Percentiles rank a stretch among this genome's conserved stretches.
Evolutionary conservation across 2,888 invertebrate genomes (phyloP).

Genomic region (Drosophila nr. perissopoda): DNA sequence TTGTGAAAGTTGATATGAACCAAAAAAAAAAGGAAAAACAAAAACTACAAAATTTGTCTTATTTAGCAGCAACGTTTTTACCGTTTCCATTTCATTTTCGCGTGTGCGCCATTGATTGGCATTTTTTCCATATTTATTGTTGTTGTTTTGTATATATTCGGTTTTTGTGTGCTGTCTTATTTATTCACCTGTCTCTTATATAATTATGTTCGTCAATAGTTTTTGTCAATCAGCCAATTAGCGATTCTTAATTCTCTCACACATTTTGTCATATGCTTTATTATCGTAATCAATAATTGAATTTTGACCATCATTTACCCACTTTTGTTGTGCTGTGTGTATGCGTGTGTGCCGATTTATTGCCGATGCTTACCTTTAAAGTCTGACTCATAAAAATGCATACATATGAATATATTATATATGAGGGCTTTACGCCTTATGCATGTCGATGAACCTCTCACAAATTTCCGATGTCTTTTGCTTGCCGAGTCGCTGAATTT

Average conservation of each 20-base stretch:
- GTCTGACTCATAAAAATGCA: constrained; percentile 63
- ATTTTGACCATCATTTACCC: constrained; percentile 7
- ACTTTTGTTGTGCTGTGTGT: background rate
- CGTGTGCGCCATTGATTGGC: constrained; percentile 69
- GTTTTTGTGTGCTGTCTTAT: constrained; percentile 23
- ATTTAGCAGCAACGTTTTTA: constrained; percentile 45
- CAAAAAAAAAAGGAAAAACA: constrained; percentile 22
- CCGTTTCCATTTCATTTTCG: constrained; percentile 70
- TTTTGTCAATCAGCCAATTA: constrained; percentile 56
- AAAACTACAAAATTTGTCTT: constrained; percentile 53
- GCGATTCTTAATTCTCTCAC: constrained; percentile 46
- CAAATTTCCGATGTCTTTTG: constrained; percentile 7
- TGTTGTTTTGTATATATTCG: constrained; percentile 10
- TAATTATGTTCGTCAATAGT: constrained; percentile 39
- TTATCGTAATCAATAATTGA: constrained; percentile 42
- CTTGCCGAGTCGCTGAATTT: constrained; percentile 8
- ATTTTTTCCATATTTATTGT: constrained; percentile 43
- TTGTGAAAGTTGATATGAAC: constrained; percentile 76
- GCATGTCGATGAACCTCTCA: constrained; percentile 68
- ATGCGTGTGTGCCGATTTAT: constrained; percentile 12
- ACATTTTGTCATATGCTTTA: constrained; percentile 56
- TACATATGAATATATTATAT: constrained; percentile 30
- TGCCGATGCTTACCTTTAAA: constrained; percentile 41
- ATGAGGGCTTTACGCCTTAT: constrained; percentile 53
- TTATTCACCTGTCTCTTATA: constrained; percentile 59